Base-by-base conservation (phyloP, 2,888 invertebrate genomes). In the Ischnus inquisitorius region DNA sequence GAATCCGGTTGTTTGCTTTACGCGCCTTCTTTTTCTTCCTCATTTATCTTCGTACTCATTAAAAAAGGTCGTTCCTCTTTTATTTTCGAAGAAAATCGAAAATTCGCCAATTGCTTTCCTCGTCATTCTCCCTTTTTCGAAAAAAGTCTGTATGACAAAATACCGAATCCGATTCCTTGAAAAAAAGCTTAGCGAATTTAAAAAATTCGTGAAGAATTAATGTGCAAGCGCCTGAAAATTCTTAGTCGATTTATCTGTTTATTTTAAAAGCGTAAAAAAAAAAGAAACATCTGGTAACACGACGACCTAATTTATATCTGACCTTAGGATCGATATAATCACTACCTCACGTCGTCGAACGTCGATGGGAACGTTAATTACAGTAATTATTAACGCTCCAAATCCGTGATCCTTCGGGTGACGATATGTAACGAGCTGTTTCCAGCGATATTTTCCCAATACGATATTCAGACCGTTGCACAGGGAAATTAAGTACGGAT, bases 331-430 rank as follows among this genome's bases (percentile, higher is more conserved):
- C 34, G 43, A 65, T 72, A 54, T 48, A 79, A 72, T 67, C 67
- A 74, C 57, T 46, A 68, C 60, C 22, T 62, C 22, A 22, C n/a
- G 72, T 60, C 46, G 48, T 67, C 72, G 57, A 72, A 34, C 67
- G 25, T 43, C 22, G 65, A 67, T 3, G 57, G 34, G 67, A 41
- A 25, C 46, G 51, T 68, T 68, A 4, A 34, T 48, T 19, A 19
- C 51, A 34, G 51, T 48, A 34, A 51, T 69, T 69, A 51, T 19
- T 51, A 16, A 51, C 69, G 34, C 22, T 19, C 51, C 51, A 51
- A 19, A 39, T 39, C 12, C 54, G 10, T 22, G 12, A 39, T 39
- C 48, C 39, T 28, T 10, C 3, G 12, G 22, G 48, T 34, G 5
- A 34, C 46, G 60, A 46, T 54, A 10, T 54, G 3, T 12, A 22